Base-by-base conservation (phyloP, 2,113 vertebrate species). In the Phaethornis superciliosus region DNA sequence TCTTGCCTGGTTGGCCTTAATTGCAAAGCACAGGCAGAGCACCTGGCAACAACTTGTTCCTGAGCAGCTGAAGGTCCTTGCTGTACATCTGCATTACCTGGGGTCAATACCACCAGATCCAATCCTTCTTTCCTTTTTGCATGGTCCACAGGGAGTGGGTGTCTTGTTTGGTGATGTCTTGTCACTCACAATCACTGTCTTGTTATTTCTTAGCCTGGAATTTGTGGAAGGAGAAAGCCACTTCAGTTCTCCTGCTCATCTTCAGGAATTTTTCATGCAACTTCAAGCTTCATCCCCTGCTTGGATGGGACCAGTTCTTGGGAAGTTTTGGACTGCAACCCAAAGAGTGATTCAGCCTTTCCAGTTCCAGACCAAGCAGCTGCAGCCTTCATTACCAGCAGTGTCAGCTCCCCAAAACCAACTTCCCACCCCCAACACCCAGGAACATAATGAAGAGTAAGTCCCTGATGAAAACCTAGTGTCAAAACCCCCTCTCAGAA, bases 201-300 rank as follows among this genome's bases (percentile, higher is more conserved):
- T 76, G n/a, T 49, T 80, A 44, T 56, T 92, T 88, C 68, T 81
- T 81, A 78, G 9, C 19, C 69, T 87, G 65, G 55, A 77, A 42
- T n/a, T 58, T 69, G 71, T 4, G 1, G 15, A 75, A 83, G 35
- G 21, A 81, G 85, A 82, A 79, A 86, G 8, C 27, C 42, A 54
- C 30, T 58, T 58, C 26, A 58, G 3, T 52, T 49, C 33, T 90
- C 78, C n/a, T 59, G 28, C 33, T 93, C 23, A 47, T 68, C 65
- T 85, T 35, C 52, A 60, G 16, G 80, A n/a, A 35, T 49, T 88
- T 71, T 77, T 80, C 22, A 12, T 44, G 55, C 54, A 82, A 10
- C 0, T 0, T 30, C 20, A 75, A 64, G 23, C 24, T 72, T 49
- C 1, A 2, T 75, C 30, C n/a, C 28, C 40, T 64, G 32, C 23